Evolutionary conservation across 2,797 vertebrate species (phyloP).

Genomic region (Falco peregrinus): DNA sequence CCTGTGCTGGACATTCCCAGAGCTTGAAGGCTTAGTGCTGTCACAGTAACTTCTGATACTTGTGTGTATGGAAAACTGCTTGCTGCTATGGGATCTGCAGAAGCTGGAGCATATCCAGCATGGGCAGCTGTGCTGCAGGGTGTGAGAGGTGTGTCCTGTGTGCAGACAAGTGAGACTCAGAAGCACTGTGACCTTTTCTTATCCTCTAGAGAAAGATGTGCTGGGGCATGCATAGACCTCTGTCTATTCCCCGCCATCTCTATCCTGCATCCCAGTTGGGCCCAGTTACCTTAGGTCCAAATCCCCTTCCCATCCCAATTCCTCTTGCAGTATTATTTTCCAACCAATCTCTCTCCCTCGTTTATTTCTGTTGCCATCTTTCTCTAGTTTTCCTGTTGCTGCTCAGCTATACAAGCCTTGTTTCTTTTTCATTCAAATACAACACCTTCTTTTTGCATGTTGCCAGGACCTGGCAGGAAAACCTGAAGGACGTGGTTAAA

Average conservation of each 20-base stretch:
- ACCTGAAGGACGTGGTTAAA: background rate
- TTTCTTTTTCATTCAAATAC: background rate
- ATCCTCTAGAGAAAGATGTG: background rate
- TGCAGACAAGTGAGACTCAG: background rate
- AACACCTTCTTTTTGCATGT: background rate
- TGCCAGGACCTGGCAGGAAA: background rate
- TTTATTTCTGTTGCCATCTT: background rate
- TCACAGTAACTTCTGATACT: background rate
- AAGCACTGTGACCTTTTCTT: background rate
- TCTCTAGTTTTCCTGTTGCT: background rate
- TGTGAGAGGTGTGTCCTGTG: background rate
- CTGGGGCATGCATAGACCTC: background rate
- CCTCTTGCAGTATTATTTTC: background rate
- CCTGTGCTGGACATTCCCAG: background rate
- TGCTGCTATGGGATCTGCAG: background rate
- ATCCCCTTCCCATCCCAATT: background rate
- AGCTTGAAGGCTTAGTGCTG: background rate
- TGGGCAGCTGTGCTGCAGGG: background rate
- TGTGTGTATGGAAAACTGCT: background rate
- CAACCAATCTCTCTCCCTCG: background rate
- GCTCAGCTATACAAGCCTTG: background rate
- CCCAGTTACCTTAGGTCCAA: background rate
- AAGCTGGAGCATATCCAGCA: background rate
- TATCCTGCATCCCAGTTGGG: background rate
- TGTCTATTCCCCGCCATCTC: background rate